Evolutionary conservation across 2,113 vertebrate species (phyloP), one percentile per base, ranked within the genome.

Genomic region (Hystrix brachyura): DNA sequence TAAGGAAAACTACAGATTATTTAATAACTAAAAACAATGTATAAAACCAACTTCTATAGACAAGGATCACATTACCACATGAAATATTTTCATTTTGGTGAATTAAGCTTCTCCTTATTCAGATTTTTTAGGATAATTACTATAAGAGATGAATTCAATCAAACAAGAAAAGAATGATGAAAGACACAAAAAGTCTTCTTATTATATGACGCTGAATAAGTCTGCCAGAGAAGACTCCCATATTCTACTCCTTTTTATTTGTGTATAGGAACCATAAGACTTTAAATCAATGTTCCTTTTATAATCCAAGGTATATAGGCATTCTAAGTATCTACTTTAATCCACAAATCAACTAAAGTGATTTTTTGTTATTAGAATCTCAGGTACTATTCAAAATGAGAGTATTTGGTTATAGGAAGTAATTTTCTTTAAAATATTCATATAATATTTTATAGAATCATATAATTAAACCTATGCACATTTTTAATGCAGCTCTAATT

Each of bases 71-170:
- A 55, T 1, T 81, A 48, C 27, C 80, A 64, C 76, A 48, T 7
- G 62, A 96, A 74, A 25, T 25, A 94, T 93, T 19, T 48, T 71
- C 12, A 84, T 88, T 85, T 76, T 76, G 34, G 46, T 12, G 0
- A 91, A 62, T 81, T 11, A 0, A 78, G 5, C 67, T 71, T 97
- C 69, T 80, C 64, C 87, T 64, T 48, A 82, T 91, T 96, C 97
- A 96, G 92, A 96, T 96, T 87, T 94, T 92, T 53, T 43, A 76
- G 23, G 0, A 57, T 96, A 97, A 97, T 96, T 98, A 97, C 94
- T 97, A 97, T 95, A 98, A 97, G 96, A 93, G 38, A 96, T 92
- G 43, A 98, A 97, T 96, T 97, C 96, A 98, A 97, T 98, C 81
- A 97, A 92, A 96, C 97, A 96, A 97, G 85, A 97, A 95, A 98